phyloP scores from a whole-genome alignment of 2,797 vertebrate species.

The Pangasius sanitwongsei region DNA sequence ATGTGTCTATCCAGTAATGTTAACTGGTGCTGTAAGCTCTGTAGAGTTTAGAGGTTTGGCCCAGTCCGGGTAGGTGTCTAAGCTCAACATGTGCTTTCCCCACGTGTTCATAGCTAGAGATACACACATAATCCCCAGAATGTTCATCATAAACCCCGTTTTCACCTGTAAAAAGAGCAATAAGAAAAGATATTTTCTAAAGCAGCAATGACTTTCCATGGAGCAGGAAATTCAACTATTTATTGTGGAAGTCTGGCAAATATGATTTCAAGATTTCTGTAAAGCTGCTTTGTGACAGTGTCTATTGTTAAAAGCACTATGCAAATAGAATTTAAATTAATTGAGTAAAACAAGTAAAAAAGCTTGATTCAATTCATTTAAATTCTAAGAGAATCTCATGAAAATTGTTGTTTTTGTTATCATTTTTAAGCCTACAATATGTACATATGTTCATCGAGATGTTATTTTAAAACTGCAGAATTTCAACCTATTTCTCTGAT shows the following conservation, averaged over 20 bases:
- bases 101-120: conserved; percentile 94
- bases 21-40: conserved; percentile 25
- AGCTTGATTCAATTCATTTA: too few species aligned
- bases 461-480: neutral
- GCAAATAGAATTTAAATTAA: neutral
- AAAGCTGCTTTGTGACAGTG: neutral
- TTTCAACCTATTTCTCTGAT: neutral
- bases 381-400: neutral
- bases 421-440: neutral
- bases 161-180: conserved; percentile 78
- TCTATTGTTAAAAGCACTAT: neutral
- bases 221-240: neutral
- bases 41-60: conserved; percentile 79
- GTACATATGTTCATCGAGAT: neutral
- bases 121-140: conserved; percentile 88
- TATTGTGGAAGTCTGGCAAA: neutral
- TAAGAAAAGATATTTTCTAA: neutral
- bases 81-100: conserved; percentile 87
- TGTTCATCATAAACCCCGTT: conserved; percentile 92
- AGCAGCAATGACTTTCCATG: neutral
- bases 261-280: neutral
- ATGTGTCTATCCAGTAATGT: conserved; percentile 46
- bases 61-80: conserved; percentile 88
- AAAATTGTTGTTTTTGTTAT: neutral
- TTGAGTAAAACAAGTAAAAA: neutral